These are phyloP conservation scores for Streptopelia turtur DNA, from an alignment of 2,797 vertebrate genomes.

Conservation along the genomic window DNA sequence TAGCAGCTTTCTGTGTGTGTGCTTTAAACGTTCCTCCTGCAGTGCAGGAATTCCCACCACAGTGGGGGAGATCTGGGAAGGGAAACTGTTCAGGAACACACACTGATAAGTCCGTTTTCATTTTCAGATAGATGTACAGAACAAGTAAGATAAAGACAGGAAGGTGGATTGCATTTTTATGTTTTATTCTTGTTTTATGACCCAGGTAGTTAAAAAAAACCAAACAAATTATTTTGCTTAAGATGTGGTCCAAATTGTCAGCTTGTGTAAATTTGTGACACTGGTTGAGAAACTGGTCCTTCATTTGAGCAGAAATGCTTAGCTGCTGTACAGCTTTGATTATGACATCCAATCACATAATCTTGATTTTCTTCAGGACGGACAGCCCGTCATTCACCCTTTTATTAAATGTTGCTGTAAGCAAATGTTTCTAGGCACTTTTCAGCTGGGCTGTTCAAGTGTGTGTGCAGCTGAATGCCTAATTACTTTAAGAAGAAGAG, in stretches of 20 bases:
- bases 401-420: neutral
- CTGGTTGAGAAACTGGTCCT: neutral
- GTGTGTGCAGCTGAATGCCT: neutral
- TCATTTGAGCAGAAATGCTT: neutral
- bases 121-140: neutral
- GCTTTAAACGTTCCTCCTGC: conserved; percentile 5
- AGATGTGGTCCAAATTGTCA: neutral
- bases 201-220: neutral
- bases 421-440: neutral
- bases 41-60: neutral
- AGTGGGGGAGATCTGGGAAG: neutral
- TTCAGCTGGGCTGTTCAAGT: neutral
- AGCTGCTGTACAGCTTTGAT: neutral
- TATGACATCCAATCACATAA: neutral
- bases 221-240: neutral
- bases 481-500: neutral
- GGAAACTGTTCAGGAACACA: neutral
- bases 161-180: neutral
- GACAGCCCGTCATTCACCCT: neutral
- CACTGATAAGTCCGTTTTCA: neutral
- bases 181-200: neutral
- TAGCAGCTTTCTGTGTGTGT: neutral
- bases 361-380: neutral
- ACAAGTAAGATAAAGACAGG: neutral
- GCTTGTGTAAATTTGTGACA: neutral